Evolutionary conservation across 2,797 vertebrate genomes (phyloP).

Genomic region (Pangasius macronema): DNA sequence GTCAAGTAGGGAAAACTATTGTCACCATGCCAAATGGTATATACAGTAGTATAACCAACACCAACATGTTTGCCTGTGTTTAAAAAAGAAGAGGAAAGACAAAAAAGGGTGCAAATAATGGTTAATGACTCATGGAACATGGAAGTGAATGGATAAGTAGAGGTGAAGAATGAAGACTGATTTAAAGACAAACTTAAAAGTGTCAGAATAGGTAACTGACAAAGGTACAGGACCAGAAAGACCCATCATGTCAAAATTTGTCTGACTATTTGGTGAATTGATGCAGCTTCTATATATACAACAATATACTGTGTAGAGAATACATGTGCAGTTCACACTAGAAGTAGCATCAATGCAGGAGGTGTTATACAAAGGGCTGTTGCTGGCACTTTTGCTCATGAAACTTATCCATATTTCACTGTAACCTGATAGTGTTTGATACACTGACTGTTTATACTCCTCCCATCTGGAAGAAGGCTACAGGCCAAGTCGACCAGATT

Average conservation of each 20-base stretch:
- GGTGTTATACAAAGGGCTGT: neutral
- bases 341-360: neutral
- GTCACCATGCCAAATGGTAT: neutral
- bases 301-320: neutral
- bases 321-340: neutral
- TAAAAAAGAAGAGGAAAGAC: neutral
- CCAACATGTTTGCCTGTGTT: neutral
- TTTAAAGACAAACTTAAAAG: neutral
- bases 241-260: neutral
- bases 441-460: neutral
- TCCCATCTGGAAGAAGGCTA: neutral
- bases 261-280: neutral
- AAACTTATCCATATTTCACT: neutral
- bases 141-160: neutral
- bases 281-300: neutral
- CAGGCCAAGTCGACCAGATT: neutral
- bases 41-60: neutral
- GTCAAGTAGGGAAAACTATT: neutral
- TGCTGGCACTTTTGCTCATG: neutral
- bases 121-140: neutral
- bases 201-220: neutral
- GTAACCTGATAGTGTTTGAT: neutral
- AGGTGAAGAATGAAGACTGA: neutral
- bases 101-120: neutral
- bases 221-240: neutral